Evolutionary conservation across 2,113 vertebrate species (phyloP).

Genomic region (Nothobranchius kuhntae): DNA sequence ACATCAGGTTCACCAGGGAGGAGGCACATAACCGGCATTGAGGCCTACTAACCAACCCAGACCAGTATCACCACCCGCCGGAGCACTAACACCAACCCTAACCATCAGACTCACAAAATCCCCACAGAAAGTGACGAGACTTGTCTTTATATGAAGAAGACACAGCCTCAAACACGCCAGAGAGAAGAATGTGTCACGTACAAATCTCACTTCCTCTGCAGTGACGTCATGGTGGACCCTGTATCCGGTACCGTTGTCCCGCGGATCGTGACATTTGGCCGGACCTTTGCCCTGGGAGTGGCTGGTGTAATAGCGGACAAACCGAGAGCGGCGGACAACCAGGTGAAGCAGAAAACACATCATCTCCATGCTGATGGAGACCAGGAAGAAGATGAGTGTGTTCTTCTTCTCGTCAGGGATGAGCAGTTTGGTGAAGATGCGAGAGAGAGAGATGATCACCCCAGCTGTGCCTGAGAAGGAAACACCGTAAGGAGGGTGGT

Average conservation of each 20-base stretch:
- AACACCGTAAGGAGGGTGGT: background rate
- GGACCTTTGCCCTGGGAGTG: conserved; percentile 68
- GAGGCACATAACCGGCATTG: no score
- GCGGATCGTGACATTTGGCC: conserved; percentile 54
- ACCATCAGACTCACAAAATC: no score
- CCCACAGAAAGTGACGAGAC: no score
- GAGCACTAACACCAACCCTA: no score
- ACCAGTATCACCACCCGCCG: no score
- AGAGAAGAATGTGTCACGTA: conserved; percentile 74
- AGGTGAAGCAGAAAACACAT: conserved; percentile 93
- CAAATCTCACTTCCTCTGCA: conserved; percentile 89
- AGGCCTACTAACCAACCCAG: no score
- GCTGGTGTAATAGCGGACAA: conserved; percentile 88
- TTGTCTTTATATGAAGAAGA: background rate
- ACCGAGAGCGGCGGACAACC: conserved; percentile 87
- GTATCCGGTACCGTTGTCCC: conserved; percentile 78
- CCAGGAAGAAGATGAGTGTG: conserved; percentile 97
- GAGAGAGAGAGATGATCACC: conserved; percentile 94
- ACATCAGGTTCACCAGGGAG: no score
- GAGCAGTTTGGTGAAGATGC: conserved; percentile 97
- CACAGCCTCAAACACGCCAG: background rate
- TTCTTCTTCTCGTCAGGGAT: conserved; percentile 88
- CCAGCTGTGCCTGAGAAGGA: conserved; percentile 87
- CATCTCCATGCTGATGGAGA: conserved; percentile 92
- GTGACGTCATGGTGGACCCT: conserved; percentile 91